These are phyloP conservation scores for Arion vulgaris DNA, from an alignment of 1,140 invertebrate genomes.

Conservation along the genomic window DNA sequence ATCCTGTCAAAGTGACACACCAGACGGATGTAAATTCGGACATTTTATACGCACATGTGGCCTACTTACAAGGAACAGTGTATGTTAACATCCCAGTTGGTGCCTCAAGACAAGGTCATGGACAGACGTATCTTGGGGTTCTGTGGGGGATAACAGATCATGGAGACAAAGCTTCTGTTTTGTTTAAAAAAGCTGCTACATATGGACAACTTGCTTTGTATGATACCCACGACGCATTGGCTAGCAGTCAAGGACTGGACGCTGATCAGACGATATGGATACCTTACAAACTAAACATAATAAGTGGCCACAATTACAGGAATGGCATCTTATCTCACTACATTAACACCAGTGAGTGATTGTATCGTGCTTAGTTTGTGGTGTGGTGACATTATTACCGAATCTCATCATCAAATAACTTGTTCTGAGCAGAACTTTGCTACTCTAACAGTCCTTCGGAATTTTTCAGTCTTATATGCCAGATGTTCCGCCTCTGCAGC, in stretches of 20 bases:
- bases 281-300: neutral
- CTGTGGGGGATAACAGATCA: neutral
- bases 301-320: neutral
- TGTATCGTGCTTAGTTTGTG: no score
- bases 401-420: no score
- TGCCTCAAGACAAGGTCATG: neutral
- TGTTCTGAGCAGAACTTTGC: no score
- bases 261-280: neutral
- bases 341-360: neutral
- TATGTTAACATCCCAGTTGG: conserved; percentile 3
- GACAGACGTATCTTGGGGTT: neutral
- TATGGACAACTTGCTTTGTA: neutral
- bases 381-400: no score
- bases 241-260: neutral
- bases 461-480: no score
- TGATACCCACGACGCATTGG: neutral
- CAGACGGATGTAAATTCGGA: neutral
- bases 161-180: neutral
- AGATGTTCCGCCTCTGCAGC: no score
- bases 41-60: neutral
- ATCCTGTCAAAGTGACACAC: neutral
- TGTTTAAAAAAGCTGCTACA: neutral
- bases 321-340: neutral
- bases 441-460: no score
- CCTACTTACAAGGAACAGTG: neutral